Base-by-base conservation (phyloP, 2,888 invertebrate species). In the Lasioglossum villosulum region DNA sequence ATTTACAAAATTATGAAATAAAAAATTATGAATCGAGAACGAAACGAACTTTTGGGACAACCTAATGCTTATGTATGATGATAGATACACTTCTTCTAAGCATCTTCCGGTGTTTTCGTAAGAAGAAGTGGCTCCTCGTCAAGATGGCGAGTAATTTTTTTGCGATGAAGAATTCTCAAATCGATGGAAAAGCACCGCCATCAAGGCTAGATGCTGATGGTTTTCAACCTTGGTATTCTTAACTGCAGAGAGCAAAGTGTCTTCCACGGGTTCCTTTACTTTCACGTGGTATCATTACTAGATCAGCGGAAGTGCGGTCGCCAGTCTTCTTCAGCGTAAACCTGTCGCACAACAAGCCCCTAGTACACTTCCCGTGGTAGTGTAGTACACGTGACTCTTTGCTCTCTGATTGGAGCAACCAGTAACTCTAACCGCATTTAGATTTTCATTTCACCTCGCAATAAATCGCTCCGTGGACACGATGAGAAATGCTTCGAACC, bases 231-330 rank as follows among this genome's bases (percentile, higher is more conserved):
- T 12, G 70, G 27, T 27, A 78, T 71, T 78, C 70, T 63, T 45
- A 27, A 42, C 39, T 77, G 59, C n/a, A 45, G 10, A 14, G 79
- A 56, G 59, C 78, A 75, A 78, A 72, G 72, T 75, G 56, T 84
- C 56, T 75, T 73, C 42, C 42, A 68, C 2, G 37, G 72, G 23
- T 30, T 56, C 34, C 72, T 39, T 34, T 27, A 12, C 79, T 52
- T 48, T 84, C 78, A 45, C 45, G 71, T 72, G 19, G 83, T 84
- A 84, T 84, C 83, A 83, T 84, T 84, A 84, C 75, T 84, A 48
- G 80, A 75, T 79, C 81, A 74, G 34, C 85, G 85, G 85, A 86
- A 86, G 86, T 77, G 78, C 10, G 79, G 75, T 56, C 74, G 76
- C 80, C 45, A 37, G 72, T 66, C 70, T 74, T 78, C 80, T 77